Conservation (phyloP, 2,797 vertebrate genomes). For the Pogonophryne albipinna region DNA sequence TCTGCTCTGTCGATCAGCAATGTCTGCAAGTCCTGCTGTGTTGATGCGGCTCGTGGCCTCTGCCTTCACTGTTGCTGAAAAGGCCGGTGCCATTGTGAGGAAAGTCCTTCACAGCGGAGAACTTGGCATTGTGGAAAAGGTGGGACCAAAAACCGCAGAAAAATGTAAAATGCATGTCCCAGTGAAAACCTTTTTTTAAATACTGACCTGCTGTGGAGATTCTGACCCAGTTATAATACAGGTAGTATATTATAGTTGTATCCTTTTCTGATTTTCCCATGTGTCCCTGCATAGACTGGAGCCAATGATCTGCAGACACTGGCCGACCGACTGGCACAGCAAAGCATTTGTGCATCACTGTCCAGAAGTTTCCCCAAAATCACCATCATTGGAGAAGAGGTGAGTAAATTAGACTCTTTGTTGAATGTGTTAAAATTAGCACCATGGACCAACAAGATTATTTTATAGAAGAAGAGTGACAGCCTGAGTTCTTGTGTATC, state of each 20-base stretch:
- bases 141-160: conserved; percentile 46
- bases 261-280: background rate
- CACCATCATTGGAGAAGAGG: conserved; percentile 98
- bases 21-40: conserved; percentile 88
- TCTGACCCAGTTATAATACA: background rate
- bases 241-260: background rate
- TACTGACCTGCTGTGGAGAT: background rate
- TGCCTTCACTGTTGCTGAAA: conserved; percentile 89
- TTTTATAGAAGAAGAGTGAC: background rate
- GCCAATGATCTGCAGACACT: conserved; percentile 95
- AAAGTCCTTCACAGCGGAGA: conserved; percentile 91
- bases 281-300: conserved; percentile 83
- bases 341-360: conserved; percentile 94
- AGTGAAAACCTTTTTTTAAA: background rate
- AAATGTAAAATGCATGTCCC: background rate
- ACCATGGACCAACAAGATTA: background rate
- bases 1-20: conserved; percentile 57
- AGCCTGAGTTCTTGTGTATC: background rate
- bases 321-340: conserved; percentile 94
- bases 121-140: conserved; percentile 96
- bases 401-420: conserved; percentile 56
- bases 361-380: conserved; percentile 91
- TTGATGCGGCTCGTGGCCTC: conserved; percentile 93
- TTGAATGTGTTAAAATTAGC: background rate
- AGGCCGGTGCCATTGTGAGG: conserved; percentile 90